Conservation (phyloP, 2,888 invertebrate genomes). For the Nipponacmea schrenckii region DNA sequence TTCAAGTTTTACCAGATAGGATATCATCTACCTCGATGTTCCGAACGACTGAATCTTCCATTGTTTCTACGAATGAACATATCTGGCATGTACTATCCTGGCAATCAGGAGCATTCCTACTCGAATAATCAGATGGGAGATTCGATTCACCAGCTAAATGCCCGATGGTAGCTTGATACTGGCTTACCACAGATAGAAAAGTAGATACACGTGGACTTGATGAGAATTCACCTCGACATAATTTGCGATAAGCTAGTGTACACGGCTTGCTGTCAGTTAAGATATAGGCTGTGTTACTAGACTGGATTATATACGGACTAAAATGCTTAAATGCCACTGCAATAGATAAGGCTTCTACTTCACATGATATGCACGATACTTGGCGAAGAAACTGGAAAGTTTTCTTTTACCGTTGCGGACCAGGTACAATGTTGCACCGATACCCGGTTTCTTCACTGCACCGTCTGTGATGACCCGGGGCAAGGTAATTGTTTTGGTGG, state of each 20-base stretch:
- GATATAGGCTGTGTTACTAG: constrained; percentile 27
- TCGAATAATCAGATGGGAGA: constrained; percentile 28
- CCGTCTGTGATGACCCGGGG: not conserved
- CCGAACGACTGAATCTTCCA: constrained; percentile 33
- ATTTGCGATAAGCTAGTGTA: constrained; percentile 27
- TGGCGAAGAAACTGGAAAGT: constrained; percentile 4
- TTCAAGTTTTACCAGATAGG: constrained; percentile 11
- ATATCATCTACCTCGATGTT: constrained; percentile 14
- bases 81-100: constrained; percentile 27
- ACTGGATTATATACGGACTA: constrained; percentile 41
- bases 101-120: constrained; percentile 31
- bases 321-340: constrained; percentile 35
- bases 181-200: constrained; percentile 29
- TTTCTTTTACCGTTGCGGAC: not conserved
- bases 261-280: constrained; percentile 35
- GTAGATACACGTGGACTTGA: constrained; percentile 29
- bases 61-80: constrained; percentile 26
- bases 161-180: constrained; percentile 20
- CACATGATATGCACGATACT: constrained; percentile 8
- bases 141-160: constrained; percentile 22
- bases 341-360: constrained; percentile 25
- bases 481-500: not conserved
- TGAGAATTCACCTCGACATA: constrained; percentile 37
- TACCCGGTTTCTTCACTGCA: not conserved
- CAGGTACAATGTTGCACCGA: not conserved